Base-by-base conservation (phyloP, 2,113 vertebrate species). In the Rhea americana region DNA sequence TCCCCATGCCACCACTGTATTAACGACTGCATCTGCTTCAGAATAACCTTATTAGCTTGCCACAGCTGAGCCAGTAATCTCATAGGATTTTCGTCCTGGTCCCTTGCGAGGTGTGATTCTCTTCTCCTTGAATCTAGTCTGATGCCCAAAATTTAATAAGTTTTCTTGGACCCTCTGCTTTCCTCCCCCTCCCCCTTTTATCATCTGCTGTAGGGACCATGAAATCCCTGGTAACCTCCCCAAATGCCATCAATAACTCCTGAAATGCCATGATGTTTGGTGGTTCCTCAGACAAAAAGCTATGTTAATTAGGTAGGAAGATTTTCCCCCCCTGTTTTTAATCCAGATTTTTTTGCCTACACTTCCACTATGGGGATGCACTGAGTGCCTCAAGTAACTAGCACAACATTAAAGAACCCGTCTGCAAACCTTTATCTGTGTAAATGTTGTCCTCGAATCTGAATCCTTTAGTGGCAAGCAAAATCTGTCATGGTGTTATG, bases 1-100 rank as follows among this genome's bases (percentile, higher is more conserved):
- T 97, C 97, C 91, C 97, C 97, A 97, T 97, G 97, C 98, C 98
- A 98, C 98, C 97, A 97, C 98, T 98, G 98, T 97, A 98, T 97
- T 98, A 98, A 98, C 97, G 97, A 97, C 97, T 97, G 97, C 98
- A 97, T 98, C 98, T 98, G 98, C 98, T 98, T 97, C 98, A 91
- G 96, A 97, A 97, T 98, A 98, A 98, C 98, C 97, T 98, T 98
- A 98, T 98, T 98, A 98, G 98, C 97, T 98, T 95, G 91, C 95
- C 96, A 91, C 98, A 98, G 98, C 98, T 98, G 98, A 98, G 98
- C 98, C 98, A 96, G 96, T 86, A 94, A 96, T 97, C 98, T 97
- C 98, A 92, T 87, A 97, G 98, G 98, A 93, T 79, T 96, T 96
- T 96, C 95, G 93, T 90, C 96, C 94, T n/a, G 1, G 62, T 98